Base-by-base conservation (phyloP, 2,888 invertebrate genomes). In the Gisinianus flammeolus region DNA sequence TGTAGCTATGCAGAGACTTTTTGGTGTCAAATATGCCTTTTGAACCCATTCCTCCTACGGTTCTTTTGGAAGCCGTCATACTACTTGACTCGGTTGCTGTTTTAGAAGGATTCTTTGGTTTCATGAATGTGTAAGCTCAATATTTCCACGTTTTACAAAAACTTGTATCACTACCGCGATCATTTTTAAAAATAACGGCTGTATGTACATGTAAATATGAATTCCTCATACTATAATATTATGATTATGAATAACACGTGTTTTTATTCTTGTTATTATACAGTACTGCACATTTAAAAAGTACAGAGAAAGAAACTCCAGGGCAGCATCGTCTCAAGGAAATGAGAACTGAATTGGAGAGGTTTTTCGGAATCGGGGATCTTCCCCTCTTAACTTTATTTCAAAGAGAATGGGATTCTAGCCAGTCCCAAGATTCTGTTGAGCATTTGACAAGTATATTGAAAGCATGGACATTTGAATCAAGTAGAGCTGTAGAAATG, bases 111-210 rank as follows among this genome's bases (percentile, higher is more conserved):
- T 30, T 71, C 22, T 19, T 52, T 10, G 30, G 52, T 1, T 30
- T n/a, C 30, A 2, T 71, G 22, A 71, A 31, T 10, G 56, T n/a
- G 71, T 71, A 71, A 54, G 70, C 12, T 33, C 5, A 62, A 22
- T n/a, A n/a, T 44, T 44, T 44, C 2, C 19, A 44, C 35, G 12
- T 35, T 44, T 2, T 44, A 44, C n/a, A n/a, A n/a, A n/a, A n/a
- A n/a, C n/a, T 44, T 44, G 52, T 44, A 44, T 44, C 52, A 44
- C 52, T 12, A 44, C 52, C 16, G 52, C 52, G 16, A 44, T 44
- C 52, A 44, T 44, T 12, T 16, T 44, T 44, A 44, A 44, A n/a
- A n/a, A n/a, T n/a, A n/a, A n/a, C n/a, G n/a, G n/a, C n/a, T n/a
- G n/a, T n/a, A n/a, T n/a, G n/a, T n/a, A n/a, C n/a, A n/a, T n/a